Conservation (phyloP, 1,140 invertebrate species). For the Tetraneura akinire region DNA sequence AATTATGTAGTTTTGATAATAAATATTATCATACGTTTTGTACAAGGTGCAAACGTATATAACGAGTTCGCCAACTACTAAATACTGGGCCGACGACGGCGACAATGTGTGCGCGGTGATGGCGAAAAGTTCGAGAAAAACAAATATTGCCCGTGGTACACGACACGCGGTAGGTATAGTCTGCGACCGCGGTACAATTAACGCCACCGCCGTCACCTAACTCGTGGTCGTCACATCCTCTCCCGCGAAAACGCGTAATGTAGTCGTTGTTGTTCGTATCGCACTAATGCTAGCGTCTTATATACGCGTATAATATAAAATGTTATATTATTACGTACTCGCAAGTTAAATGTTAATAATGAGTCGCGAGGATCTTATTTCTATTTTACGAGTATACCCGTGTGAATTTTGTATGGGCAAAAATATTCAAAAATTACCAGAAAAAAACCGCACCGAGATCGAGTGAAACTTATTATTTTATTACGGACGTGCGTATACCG, state of each 20-base stretch:
- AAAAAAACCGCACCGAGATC: too few relatives aligned
- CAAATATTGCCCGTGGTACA: not conserved
- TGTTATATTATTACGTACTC: too few relatives aligned
- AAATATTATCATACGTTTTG: not conserved
- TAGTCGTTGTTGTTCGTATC: not conserved
- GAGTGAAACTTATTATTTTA: too few relatives aligned
- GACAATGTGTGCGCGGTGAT: not conserved
- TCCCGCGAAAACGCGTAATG: not conserved
- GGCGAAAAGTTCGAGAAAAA: constrained; percentile 25
- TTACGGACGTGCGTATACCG: too few relatives aligned
- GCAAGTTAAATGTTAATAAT: too few relatives aligned
- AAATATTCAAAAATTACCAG: too few relatives aligned
- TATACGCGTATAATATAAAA: too few relatives aligned
- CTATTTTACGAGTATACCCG: too few relatives aligned
- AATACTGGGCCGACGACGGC: not conserved
- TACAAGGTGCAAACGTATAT: not conserved
- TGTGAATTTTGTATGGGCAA: too few relatives aligned
- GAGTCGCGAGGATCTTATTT: too few relatives aligned
- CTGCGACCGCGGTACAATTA: constrained; percentile 17
- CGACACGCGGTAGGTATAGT: not conserved
- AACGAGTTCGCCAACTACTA: constrained; percentile 38
- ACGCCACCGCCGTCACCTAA: not conserved
- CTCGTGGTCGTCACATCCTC: not conserved
- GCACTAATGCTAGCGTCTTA: too few relatives aligned
- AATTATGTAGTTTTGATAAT: too few relatives aligned